phyloP scores from a whole-genome alignment of 1,140 invertebrate genomes.

The Apolygus lucorum region DNA sequence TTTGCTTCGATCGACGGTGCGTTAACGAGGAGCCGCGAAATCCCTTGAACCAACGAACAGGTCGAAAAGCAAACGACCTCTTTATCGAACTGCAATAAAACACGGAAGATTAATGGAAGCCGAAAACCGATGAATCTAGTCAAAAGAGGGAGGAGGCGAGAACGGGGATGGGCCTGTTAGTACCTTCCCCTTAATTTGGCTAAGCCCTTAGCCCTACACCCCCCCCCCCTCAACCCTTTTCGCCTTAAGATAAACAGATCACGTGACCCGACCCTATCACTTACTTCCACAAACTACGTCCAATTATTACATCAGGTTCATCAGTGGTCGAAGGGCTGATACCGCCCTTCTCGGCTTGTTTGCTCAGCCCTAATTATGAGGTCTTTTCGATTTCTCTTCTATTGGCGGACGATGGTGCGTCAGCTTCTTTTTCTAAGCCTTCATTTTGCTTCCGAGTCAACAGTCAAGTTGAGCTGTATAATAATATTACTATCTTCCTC shows the following conservation, averaged over 20 bases:
- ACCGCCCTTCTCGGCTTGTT: too few relatives aligned
- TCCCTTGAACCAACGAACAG: neutral
- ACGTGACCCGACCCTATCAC: neutral
- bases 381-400: too few relatives aligned
- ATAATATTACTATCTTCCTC: too few relatives aligned
- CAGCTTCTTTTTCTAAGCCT: too few relatives aligned
- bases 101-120: neutral
- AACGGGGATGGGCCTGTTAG: neutral
- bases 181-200: neutral
- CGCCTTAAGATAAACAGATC: neutral
- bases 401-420: too few relatives aligned
- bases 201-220: neutral
- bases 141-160: neutral
- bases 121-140: neutral
- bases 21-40: too few relatives aligned
- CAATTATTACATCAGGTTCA: slow-evolving; percentile 1
- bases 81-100: slow-evolving; percentile 1
- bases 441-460: too few relatives aligned
- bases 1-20: too few relatives aligned
- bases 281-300: neutral
- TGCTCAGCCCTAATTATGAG: too few relatives aligned
- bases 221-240: too few relatives aligned
- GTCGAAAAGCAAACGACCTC: neutral
- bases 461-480: too few relatives aligned
- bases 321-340: too few relatives aligned